Percentiles rank a stretch among this genome's conserved stretches.
Evolutionary conservation across 2,797 vertebrate genomes (phyloP).

Genomic region (Girardinus metallicus): DNA sequence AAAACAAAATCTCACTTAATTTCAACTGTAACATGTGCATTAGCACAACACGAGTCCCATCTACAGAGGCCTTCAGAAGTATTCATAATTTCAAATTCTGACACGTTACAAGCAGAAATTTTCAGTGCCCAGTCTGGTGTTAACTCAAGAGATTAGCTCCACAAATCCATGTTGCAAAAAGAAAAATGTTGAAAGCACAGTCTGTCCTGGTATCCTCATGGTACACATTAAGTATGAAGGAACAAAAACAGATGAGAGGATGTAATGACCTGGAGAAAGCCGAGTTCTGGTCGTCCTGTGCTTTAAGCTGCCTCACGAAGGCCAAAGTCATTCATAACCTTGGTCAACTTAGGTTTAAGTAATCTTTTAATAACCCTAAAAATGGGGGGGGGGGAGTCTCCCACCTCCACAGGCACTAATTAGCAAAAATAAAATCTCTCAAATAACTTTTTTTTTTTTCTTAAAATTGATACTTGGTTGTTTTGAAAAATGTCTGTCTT

Average conservation of each 20-base stretch:
- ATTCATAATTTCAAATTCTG: background rate
- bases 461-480: no score
- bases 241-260: background rate
- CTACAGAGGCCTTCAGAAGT: background rate
- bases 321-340: background rate
- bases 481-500: no score
- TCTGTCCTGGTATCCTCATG: background rate
- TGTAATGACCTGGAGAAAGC: background rate
- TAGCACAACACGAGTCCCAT: background rate
- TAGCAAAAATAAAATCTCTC: no score
- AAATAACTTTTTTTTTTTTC: no score
- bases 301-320: background rate
- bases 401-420: no score
- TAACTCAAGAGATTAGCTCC: conserved; percentile 1
- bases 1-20: background rate
- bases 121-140: background rate
- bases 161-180: background rate
- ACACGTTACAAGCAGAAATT: background rate
- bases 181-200: background rate
- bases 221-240: background rate
- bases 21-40: background rate
- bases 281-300: background rate
- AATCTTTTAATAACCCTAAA: background rate
- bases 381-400: no score
- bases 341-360: background rate